A percentile compares a stretch with the other conserved stretches of the same genome.
Conservation (phyloP, 2,888 invertebrate species). For the Tinea semifulvella region DNA sequence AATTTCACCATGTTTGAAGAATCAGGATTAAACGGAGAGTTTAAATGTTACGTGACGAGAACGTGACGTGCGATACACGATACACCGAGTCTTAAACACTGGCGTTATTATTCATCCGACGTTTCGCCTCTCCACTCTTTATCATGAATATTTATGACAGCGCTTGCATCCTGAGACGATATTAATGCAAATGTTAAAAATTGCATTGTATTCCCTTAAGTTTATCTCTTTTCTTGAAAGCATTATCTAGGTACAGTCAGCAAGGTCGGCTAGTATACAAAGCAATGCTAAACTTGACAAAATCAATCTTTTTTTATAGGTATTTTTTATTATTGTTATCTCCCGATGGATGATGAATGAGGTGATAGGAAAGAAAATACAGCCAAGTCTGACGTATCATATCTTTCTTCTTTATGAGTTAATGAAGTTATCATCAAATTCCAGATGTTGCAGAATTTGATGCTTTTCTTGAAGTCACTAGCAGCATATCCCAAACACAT, state of each 20-base stretch:
- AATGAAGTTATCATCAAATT: too few relatives aligned
- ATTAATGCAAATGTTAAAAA: constrained; percentile 14
- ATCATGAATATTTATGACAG: constrained; percentile 13
- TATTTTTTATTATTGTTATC: too few relatives aligned
- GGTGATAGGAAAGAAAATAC: too few relatives aligned
- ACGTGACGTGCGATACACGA: constrained; percentile 7
- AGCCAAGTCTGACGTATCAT: too few relatives aligned
- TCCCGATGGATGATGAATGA: too few relatives aligned
- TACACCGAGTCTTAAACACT: constrained; percentile 6
- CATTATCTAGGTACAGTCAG: not conserved
- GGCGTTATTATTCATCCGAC: constrained; percentile 11
- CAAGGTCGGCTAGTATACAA: too few relatives aligned
- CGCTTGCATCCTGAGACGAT: constrained; percentile 11
- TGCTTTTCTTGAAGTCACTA: too few relatives aligned
- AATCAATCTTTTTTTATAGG: too few relatives aligned
- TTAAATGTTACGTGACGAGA: constrained; percentile 9
- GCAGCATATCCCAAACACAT: too few relatives aligned
- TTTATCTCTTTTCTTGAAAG: constrained; percentile 4
- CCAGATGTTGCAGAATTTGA: too few relatives aligned
- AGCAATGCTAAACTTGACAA: too few relatives aligned
- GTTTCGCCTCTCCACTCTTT: constrained; percentile 7
- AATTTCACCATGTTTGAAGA: not conserved
- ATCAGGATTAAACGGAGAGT: not conserved
- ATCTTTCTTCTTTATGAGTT: too few relatives aligned
- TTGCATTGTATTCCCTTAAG: constrained; percentile 9